These are phyloP conservation scores for Halcyon malimbica DNA, from an alignment of 2,113 vertebrate species.

Conservation along the genomic window DNA sequence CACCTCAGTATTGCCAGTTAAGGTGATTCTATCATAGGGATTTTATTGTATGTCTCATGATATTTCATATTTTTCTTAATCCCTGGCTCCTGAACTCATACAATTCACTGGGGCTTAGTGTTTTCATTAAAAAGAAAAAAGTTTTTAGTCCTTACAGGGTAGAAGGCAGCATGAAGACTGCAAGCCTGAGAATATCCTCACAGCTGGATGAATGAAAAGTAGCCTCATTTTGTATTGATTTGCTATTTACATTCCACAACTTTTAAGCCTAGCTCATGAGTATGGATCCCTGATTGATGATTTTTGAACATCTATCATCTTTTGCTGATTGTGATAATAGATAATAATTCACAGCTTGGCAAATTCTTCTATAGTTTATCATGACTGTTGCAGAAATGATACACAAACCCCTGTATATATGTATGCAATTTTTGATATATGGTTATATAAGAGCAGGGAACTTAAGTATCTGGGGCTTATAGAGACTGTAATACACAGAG, in stretches of 20 bases:
- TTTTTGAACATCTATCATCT: neutral
- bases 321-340: neutral
- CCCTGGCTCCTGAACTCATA: conserved; percentile 19
- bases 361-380: neutral
- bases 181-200: neutral
- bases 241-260: neutral
- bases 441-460: neutral
- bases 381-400: neutral
- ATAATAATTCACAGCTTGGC: neutral
- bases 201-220: neutral
- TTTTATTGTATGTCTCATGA: conserved; percentile 37
- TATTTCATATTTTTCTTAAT: conserved; percentile 58
- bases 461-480: neutral
- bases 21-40: conserved; percentile 24
- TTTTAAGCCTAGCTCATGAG: neutral
- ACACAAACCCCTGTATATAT: neutral
- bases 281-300: neutral
- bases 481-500: neutral
- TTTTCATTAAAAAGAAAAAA: conserved; percentile 40
- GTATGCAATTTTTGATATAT: neutral
- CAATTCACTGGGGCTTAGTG: neutral
- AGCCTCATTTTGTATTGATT: neutral
- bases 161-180: neutral
- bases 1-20: neutral
- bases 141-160: neutral